A percentile compares a stretch with the other conserved stretches of the same genome.
Conservation (phyloP, 2,797 vertebrate genomes). For the Acipenser transmontanus region DNA sequence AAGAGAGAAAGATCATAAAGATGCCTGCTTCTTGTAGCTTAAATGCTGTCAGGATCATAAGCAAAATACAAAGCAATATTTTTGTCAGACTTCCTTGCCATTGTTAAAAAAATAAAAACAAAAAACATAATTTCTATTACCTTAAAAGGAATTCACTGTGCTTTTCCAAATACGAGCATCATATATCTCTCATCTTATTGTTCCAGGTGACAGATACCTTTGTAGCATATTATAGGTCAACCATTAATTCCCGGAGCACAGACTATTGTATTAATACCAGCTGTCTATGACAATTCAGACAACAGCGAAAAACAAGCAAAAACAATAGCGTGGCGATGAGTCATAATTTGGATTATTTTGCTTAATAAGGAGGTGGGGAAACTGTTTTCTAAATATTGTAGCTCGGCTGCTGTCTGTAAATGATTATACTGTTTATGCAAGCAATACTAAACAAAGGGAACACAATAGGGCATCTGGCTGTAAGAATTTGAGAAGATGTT, state of each 20-base stretch:
- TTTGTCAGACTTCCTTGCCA: slow-evolving; percentile 61
- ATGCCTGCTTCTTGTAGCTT: slow-evolving; percentile 64
- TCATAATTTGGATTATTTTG: slow-evolving; percentile 85
- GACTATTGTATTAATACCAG: slow-evolving; percentile 78
- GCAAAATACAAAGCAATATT: slow-evolving; percentile 70
- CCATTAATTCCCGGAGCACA: slow-evolving; percentile 75
- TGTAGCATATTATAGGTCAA: slow-evolving; percentile 64
- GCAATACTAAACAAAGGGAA: slow-evolving; percentile 81
- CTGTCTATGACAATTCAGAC: slow-evolving; percentile 77
- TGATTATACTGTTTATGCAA: slow-evolving; percentile 88
- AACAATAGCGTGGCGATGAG: slow-evolving; percentile 81
- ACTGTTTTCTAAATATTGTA: slow-evolving; percentile 93
- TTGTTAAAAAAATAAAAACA: slow-evolving; percentile 51
- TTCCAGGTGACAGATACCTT: slow-evolving; percentile 70
- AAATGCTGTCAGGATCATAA: slow-evolving; percentile 71
- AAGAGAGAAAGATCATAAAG: slow-evolving; percentile 74
- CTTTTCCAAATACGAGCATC: slow-evolving; percentile 70
- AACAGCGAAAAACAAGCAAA: slow-evolving; percentile 71
- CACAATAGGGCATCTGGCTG: slow-evolving; percentile 81
- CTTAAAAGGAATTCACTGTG: slow-evolving; percentile 67
- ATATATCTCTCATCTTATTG: slow-evolving; percentile 58
- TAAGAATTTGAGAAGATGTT: slow-evolving; percentile 55
- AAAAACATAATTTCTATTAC: slow-evolving; percentile 55
- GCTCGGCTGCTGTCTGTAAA: slow-evolving; percentile 82
- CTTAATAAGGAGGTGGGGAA: slow-evolving; percentile 89